phyloP scores from a whole-genome alignment of 2,888 invertebrate species.

The Romanomermis culicivorax region DNA sequence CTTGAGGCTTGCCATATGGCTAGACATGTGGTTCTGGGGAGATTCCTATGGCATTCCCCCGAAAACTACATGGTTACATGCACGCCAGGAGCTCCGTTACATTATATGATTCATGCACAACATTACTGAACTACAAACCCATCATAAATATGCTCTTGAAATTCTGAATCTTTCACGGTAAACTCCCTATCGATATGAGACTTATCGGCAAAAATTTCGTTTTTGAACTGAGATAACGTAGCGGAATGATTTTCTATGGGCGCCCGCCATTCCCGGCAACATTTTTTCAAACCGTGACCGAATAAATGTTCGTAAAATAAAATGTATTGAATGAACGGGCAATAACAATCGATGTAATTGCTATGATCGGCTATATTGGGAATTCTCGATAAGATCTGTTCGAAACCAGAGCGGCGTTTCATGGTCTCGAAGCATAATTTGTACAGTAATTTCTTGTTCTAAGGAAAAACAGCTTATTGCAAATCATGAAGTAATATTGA shows the following conservation, averaged over 20 bases:
- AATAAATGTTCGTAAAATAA: not conserved
- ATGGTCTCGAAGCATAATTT: slow-evolving; percentile 1
- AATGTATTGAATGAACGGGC: not conserved
- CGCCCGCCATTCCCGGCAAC: not conserved
- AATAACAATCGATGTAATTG: not conserved
- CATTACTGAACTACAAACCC: too few species aligned
- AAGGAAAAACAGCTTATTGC: not conserved
- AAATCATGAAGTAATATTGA: not conserved
- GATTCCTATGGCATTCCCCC: too few species aligned
- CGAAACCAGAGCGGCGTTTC: not conserved
- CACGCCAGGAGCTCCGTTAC: too few species aligned
- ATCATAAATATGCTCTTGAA: not conserved
- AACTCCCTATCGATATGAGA: not conserved
- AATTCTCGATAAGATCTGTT: not conserved
- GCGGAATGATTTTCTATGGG: not conserved
- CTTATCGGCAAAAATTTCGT: not conserved
- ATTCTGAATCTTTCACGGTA: not conserved
- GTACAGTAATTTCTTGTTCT: slow-evolving; percentile 5
- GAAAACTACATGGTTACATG: too few species aligned
- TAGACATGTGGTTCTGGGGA: too few species aligned
- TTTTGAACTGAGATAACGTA: not conserved
- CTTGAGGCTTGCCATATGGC: too few species aligned
- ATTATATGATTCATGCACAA: too few species aligned
- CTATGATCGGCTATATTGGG: not conserved
- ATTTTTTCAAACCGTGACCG: not conserved